Percentiles rank a stretch among this genome's conserved stretches.
These are phyloP conservation scores for Copidosoma floridanum DNA, from an alignment of 1,140 invertebrate genomes.

Conservation along the genomic window DNA sequence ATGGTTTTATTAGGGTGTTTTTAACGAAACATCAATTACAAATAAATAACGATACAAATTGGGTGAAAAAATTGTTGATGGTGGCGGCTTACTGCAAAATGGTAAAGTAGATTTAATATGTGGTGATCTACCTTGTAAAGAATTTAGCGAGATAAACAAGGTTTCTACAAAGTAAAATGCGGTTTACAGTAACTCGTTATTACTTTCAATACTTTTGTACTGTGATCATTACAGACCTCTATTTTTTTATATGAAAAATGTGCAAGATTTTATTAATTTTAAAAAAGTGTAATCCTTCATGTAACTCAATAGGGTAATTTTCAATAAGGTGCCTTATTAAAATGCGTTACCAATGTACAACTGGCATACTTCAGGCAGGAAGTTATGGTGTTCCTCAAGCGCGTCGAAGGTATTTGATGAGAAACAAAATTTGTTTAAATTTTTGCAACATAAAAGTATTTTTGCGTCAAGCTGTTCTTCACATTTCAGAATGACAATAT, in stretches of 20 bases:
- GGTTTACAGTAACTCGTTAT: constrained; percentile 83
- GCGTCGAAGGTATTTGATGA: constrained; percentile 61
- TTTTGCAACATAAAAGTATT: constrained; percentile 5
- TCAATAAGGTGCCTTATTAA: constrained; percentile 72
- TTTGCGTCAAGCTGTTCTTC: neutral
- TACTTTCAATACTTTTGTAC: constrained; percentile 81
- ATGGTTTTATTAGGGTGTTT: neutral
- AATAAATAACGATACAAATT: constrained; percentile 32
- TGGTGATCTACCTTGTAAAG: constrained; percentile 90
- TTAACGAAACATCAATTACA: neutral
- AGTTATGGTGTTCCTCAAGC: constrained; percentile 86
- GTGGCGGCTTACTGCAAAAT: constrained; percentile 69
- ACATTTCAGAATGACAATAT: constrained; percentile 69
- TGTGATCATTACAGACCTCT: constrained; percentile 85
- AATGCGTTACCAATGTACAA: constrained; percentile 88
- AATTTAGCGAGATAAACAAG: constrained; percentile 87
- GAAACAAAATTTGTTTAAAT: neutral
- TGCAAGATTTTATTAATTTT: constrained; percentile 80
- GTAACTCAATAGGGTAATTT: no score
- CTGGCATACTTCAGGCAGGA: constrained; percentile 83
- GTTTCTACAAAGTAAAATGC: constrained; percentile 87
- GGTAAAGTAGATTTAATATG: constrained; percentile 83
- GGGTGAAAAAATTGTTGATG: constrained; percentile 57
- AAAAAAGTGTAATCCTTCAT: constrained; percentile 79
- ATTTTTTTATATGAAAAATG: constrained; percentile 85